Percentiles rank a stretch among this genome's conserved stretches.
These are phyloP conservation scores for Drosophila albomicans DNA, from an alignment of 1,140 invertebrate species.

Conservation along the genomic window DNA sequence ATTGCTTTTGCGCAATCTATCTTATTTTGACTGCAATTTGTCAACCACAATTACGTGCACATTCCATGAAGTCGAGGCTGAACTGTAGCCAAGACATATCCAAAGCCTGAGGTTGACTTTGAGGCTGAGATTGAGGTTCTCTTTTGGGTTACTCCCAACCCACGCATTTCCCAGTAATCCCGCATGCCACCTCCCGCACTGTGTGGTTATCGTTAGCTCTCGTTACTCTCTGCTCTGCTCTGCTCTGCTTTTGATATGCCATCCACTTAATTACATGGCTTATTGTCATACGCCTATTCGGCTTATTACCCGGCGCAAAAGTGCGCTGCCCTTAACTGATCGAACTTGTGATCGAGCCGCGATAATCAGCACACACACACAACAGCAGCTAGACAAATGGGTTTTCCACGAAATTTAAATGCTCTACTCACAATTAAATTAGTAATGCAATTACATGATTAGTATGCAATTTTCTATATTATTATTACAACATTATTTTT, in stretches of 20 bases:
- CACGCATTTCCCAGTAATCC: slow-evolving; percentile 74
- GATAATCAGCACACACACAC: slow-evolving; percentile 63
- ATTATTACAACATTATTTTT: too few species aligned
- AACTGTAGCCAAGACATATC: too few species aligned
- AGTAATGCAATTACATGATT: neutral
- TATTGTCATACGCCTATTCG: slow-evolving; percentile 83
- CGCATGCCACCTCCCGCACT: neutral
- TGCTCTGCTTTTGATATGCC: slow-evolving; percentile 69
- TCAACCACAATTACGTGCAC: slow-evolving; percentile 73
- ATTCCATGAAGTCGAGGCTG: slow-evolving; percentile 26
- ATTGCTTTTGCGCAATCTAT: slow-evolving; percentile 64
- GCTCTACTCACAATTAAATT: slow-evolving; percentile 4
- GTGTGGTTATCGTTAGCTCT: slow-evolving; percentile 1
- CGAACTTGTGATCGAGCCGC: slow-evolving; percentile 71
- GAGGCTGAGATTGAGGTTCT: slow-evolving; percentile 6
- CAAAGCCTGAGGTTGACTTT: neutral
- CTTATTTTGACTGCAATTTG: slow-evolving; percentile 80
- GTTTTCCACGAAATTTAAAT: slow-evolving; percentile 4
- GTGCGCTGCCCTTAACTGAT: slow-evolving; percentile 77
- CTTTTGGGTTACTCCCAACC: slow-evolving; percentile 38
- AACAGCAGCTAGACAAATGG: neutral
- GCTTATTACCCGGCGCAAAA: slow-evolving; percentile 75
- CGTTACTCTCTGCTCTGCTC: slow-evolving; percentile 12
- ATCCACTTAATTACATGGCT: slow-evolving; percentile 79
- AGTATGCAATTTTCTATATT: neutral